Percentiles rank a stretch among this genome's conserved stretches.
Evolutionary conservation across 2,113 vertebrate species (phyloP).

Genomic region (Cavia aperea): DNA sequence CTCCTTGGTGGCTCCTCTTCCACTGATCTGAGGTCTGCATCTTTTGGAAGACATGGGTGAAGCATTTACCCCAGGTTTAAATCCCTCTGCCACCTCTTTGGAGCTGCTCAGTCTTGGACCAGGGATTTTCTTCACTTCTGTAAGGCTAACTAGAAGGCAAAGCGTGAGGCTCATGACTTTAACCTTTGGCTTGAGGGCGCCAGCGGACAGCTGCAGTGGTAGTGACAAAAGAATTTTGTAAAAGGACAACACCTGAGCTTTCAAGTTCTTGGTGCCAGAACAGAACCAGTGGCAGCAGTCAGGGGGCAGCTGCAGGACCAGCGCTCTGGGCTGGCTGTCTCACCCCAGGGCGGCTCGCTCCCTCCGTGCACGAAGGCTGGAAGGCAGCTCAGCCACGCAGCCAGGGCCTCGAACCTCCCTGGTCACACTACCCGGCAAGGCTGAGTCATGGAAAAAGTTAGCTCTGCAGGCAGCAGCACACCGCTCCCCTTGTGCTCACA

Average conservation of each 20-base stretch:
- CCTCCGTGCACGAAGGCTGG: neutral
- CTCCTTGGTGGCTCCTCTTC: neutral
- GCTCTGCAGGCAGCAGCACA: neutral
- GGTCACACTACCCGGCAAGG: neutral
- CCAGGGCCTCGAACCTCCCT: conserved; percentile 8
- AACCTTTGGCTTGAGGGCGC: neutral
- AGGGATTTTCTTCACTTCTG: neutral
- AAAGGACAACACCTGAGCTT: neutral
- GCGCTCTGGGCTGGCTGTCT: neutral
- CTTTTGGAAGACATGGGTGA: neutral
- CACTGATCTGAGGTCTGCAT: neutral
- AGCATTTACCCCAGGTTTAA: neutral
- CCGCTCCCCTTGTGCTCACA: conserved; percentile 56
- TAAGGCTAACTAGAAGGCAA: neutral
- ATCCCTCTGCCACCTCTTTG: neutral
- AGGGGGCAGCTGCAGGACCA: neutral
- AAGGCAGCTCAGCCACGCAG: neutral
- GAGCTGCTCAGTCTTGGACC: neutral
- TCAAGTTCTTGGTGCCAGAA: neutral
- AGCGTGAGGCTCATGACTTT: neutral
- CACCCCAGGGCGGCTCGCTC: neutral
- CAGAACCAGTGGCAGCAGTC: rapidly evolving
- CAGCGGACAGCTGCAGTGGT: neutral
- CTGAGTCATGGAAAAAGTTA: conserved; percentile 63
- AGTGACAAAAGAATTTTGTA: neutral